These are phyloP conservation scores for Calameuta pallipes DNA, from an alignment of 2,888 invertebrate species.

Conservation along the genomic window DNA sequence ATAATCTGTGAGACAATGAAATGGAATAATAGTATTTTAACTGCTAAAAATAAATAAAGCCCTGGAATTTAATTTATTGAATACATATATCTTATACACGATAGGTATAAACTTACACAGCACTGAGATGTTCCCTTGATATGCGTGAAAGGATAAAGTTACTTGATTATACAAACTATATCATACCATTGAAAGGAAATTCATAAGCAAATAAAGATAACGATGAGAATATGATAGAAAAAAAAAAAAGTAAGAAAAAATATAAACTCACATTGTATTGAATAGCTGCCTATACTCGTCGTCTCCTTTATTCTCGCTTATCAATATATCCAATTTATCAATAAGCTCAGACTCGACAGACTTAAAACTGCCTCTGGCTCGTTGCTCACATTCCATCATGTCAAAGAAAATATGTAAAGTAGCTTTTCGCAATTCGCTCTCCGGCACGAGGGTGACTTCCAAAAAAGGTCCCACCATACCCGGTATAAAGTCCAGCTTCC, in stretches of 20 bases:
- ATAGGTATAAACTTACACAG: constrained; percentile 81
- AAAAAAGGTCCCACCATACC: constrained; percentile 94
- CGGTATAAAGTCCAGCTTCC: constrained; percentile 90
- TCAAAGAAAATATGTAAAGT: constrained; percentile 94
- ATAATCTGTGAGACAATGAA: constrained; percentile 70
- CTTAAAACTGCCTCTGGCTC: constrained; percentile 85
- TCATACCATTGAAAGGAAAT: not conserved
- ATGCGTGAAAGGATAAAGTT: constrained; percentile 49
- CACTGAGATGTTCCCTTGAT: constrained; percentile 89
- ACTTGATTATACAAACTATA: not conserved
- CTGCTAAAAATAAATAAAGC: constrained; percentile 6
- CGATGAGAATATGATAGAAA: constrained; percentile 6
- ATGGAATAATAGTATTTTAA: constrained; percentile 4
- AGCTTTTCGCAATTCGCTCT: constrained; percentile 85
- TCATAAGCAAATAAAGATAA: not conserved
- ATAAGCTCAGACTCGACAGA: constrained; percentile 94
- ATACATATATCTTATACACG: not conserved
- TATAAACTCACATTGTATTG: constrained; percentile 88
- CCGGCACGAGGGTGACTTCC: constrained; percentile 92
- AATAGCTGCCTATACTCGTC: constrained; percentile 93
- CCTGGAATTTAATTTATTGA: not conserved
- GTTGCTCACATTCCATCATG: constrained; percentile 93
- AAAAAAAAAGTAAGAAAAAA: constrained; percentile 22
- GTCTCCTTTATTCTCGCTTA: constrained; percentile 94
- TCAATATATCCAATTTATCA: constrained; percentile 91